These are phyloP conservation scores for Gonocerus acuteangulatus DNA, from an alignment of 2,888 invertebrate species.

Conservation along the genomic window DNA sequence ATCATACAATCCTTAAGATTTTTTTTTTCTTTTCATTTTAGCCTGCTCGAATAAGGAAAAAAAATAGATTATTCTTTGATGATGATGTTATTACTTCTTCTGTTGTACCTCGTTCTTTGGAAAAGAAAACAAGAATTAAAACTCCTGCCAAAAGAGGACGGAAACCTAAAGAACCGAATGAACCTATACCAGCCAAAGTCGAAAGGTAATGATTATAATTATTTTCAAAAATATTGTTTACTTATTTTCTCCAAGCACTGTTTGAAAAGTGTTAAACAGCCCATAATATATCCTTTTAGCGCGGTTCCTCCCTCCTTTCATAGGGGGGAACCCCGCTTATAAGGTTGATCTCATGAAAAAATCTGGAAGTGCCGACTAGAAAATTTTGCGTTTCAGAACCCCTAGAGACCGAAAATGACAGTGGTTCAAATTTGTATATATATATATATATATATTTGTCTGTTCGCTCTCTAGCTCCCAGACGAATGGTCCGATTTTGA, in stretches of 20 bases:
- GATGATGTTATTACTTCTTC: slow-evolving; percentile 81
- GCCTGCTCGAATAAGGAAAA: slow-evolving; percentile 81
- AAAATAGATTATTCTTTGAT: slow-evolving; percentile 81
- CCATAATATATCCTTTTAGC: too few relatives aligned
- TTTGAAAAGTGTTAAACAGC: too few relatives aligned
- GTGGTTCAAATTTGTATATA: too few relatives aligned
- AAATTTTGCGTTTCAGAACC: too few relatives aligned
- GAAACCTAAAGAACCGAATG: slow-evolving; percentile 28
- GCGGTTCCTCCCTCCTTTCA: too few relatives aligned
- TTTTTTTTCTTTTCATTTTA: slow-evolving; percentile 31
- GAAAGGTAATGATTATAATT: slow-evolving; percentile 27
- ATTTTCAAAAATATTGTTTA: background rate
- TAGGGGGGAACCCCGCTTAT: too few relatives aligned
- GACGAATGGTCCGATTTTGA: too few relatives aligned
- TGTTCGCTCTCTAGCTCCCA: too few relatives aligned
- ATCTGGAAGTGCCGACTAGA: too few relatives aligned
- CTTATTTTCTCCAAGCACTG: background rate
- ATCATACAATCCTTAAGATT: too few relatives aligned
- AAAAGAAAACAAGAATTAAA: slow-evolving; percentile 31
- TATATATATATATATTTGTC: background rate
- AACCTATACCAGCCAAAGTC: slow-evolving; percentile 21
- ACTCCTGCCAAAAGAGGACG: slow-evolving; percentile 28
- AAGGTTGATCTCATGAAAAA: too few relatives aligned
- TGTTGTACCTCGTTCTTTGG: slow-evolving; percentile 40
- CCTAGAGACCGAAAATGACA: too few relatives aligned